These are phyloP conservation scores for Drosophila setosimentum DNA, from an alignment of 2,888 invertebrate genomes.

Conservation along the genomic window DNA sequence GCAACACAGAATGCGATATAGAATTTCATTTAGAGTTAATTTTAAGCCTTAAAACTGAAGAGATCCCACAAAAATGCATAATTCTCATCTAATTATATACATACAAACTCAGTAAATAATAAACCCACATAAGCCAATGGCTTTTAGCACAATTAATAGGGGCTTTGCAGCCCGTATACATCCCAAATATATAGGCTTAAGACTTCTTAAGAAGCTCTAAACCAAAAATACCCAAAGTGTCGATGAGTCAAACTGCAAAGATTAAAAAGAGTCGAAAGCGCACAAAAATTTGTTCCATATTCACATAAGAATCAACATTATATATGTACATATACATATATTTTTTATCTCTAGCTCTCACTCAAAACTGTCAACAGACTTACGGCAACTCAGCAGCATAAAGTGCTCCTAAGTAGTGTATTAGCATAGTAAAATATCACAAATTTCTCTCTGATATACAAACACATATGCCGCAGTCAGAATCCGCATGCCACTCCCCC, in stretches of 20 bases:
- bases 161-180: constrained; percentile 28
- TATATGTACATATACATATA: no score
- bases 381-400: constrained; percentile 3
- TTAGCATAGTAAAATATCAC: constrained; percentile 11
- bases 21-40: not conserved
- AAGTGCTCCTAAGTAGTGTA: not conserved
- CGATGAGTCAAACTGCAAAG: constrained; percentile 11
- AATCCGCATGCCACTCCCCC: constrained; percentile 20
- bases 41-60: not conserved
- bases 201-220: not conserved
- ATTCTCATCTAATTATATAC: no score
- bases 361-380: constrained; percentile 38
- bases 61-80: not conserved
- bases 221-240: not conserved
- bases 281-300: constrained; percentile 47
- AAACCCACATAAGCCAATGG: not conserved
- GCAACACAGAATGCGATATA: not conserved
- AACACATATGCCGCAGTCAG: constrained; percentile 54
- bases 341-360: constrained; percentile 20
- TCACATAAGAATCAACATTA: constrained; percentile 5
- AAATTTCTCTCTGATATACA: constrained; percentile 42
- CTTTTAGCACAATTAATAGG: constrained; percentile 1
- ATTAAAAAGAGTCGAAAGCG: constrained; percentile 1
- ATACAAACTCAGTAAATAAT: not conserved
- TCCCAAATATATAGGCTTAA: not conserved